Base-by-base conservation (phyloP, 2,888 invertebrate genomes). In the Tuta absoluta region DNA sequence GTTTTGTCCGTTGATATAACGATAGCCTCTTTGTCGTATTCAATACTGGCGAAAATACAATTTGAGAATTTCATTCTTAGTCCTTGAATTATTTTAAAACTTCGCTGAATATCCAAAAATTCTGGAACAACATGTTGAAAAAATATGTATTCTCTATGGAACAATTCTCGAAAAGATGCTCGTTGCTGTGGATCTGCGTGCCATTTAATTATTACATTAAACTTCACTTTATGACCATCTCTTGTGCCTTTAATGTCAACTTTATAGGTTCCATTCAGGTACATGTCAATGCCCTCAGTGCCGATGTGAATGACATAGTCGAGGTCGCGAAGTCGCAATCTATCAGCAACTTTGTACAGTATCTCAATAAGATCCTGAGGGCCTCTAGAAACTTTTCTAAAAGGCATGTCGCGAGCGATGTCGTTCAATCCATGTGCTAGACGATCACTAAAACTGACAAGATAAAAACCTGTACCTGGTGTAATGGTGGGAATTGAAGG, bases 61-160 rank as follows among this genome's bases (percentile, higher is more conserved):
- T 86, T 87, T 0, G 77, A 78, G 66, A 87, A 84, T 76, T 84
- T 85, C n/a, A 82, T 81, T 77, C 80, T 82, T 63, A 87, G 74
- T 57, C 87, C 87, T 71, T 86, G 85, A 10, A 84, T 83, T 48
- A 82, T 71, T 67, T 79, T 78, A 56, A 78, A 79, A 59, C 65
- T 72, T 53, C 69, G 77, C 72, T 88, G 87, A 37, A 84, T 76
- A 59, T 81, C 74, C 33, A 88, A 68, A 38, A 83, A 69, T 53
- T 73, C 76, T 1, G 87, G 86, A 37, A 78, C 70, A 11, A 84
- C 71, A 28, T 69, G 62, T 63, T 72, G 66, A 68, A 79, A 80
- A 69, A 82, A 83, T 5, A 78, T 69, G 64, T 71, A 76, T 71
- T 87, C 87, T 62, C 87, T 78, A 59, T 71, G 77, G 64, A 85